These are phyloP conservation scores for Mimas tiliae DNA, from an alignment of 2,888 invertebrate genomes.

Conservation along the genomic window DNA sequence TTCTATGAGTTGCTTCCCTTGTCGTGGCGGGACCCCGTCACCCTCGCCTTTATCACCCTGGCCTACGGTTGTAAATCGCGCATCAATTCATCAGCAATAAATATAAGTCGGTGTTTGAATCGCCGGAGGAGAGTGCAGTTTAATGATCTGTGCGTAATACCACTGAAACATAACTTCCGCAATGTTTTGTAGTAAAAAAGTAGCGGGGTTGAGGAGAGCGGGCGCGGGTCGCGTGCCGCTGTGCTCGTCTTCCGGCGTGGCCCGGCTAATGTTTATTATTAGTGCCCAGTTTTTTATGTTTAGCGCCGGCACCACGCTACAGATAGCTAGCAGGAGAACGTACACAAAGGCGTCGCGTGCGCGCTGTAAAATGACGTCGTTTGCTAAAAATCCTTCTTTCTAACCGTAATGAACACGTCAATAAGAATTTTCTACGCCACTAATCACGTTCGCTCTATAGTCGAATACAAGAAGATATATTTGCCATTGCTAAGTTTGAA, in stretches of 20 bases:
- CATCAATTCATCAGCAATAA: constrained; percentile 78
- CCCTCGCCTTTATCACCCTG: neutral
- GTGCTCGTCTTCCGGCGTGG: constrained; percentile 54
- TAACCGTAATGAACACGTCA: constrained; percentile 15
- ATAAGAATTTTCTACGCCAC: constrained; percentile 4
- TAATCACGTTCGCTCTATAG: neutral
- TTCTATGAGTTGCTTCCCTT: constrained; percentile 31
- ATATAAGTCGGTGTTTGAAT: constrained; percentile 69
- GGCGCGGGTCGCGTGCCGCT: constrained; percentile 49
- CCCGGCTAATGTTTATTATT: constrained; percentile 42
- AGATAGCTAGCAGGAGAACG: neutral
- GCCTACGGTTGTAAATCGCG: constrained; percentile 33
- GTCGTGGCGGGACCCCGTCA: constrained; percentile 2
- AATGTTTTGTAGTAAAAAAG: constrained; percentile 77
- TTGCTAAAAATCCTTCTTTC: constrained; percentile 12
- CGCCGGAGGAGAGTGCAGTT: constrained; percentile 62
- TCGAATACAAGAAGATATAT: neutral
- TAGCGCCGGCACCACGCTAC: constrained; percentile 32
- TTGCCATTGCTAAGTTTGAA: no score
- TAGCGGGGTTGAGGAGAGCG: constrained; percentile 48
- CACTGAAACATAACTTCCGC: constrained; percentile 76
- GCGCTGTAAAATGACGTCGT: constrained; percentile 9
- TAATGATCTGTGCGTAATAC: constrained; percentile 81
- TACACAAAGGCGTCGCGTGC: constrained; percentile 7
- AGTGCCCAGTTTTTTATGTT: constrained; percentile 40